Base-by-base conservation (phyloP, 2,113 vertebrate genomes). In the Hypanus sabinus region DNA sequence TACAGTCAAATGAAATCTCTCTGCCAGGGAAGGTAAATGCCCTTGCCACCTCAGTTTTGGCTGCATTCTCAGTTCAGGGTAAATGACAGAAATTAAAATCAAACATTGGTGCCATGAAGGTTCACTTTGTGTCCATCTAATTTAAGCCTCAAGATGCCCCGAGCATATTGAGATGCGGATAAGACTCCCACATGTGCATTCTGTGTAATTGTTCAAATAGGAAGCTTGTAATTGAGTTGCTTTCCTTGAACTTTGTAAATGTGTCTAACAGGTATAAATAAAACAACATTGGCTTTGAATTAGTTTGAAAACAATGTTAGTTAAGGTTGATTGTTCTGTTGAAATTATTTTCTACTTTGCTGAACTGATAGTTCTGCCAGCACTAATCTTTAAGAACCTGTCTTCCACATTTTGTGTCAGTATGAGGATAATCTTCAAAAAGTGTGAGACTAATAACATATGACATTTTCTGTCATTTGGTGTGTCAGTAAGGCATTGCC, bases 51-150 rank as follows among this genome's bases (percentile, higher is more conserved):
- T 73, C 33, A 38, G n/a, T 71, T 70, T 68, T 38, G 33, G 90
- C 33, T 71, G 33, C 4, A 22, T 93, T 93, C 68, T 12, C 71
- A 62, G n/a, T 93, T 71, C 68, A 93, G 90, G 62, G 22, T 68
- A 73, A 71, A 24, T 71, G 68, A 93, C 65, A 93, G 68, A 93
- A 38, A 93, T 93, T 46, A 93, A 93, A 93, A 93, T 93, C 90
- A 93, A 93, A 93, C 90, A 93, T 20, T 73, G 36, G 65, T 33
- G 33, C 36, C 68, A 73, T 46, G 20, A 71, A 73, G 36, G 36
- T 73, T 93, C 90, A 71, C 10, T 73, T 71, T 93, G n/a, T 93
- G 68, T 93, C 90, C 16, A 93, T 93, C 68, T 93, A 38, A 10
- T 73, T 73, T 73, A 71, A 71, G 22, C 90, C 22, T 27, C 65